These are phyloP conservation scores for Eupeodes luniger DNA, from an alignment of 2,888 invertebrate species.

Conservation along the genomic window DNA sequence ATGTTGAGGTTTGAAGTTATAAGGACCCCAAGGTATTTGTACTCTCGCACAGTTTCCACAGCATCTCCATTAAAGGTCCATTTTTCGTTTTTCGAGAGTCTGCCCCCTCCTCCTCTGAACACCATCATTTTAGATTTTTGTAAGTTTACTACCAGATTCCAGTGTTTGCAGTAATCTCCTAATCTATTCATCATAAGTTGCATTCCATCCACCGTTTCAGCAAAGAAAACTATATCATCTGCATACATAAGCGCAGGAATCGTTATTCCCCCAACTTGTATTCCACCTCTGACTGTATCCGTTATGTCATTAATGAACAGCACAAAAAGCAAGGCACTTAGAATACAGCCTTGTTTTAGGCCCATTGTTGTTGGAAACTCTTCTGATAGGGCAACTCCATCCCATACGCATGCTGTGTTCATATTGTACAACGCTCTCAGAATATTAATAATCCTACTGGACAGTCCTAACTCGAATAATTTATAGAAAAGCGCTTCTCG, in stretches of 20 bases:
- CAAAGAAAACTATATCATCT: neutral
- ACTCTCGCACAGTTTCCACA: neutral
- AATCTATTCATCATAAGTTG: neutral
- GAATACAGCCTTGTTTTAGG: neutral
- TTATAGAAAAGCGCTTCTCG: neutral
- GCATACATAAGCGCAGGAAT: neutral
- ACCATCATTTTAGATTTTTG: neutral
- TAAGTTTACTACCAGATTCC: neutral
- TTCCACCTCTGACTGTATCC: neutral
- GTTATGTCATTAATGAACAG: neutral
- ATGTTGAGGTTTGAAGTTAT: neutral
- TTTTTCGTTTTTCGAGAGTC: neutral
- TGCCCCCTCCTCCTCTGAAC: neutral
- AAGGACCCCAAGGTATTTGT: neutral
- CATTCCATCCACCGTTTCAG: neutral
- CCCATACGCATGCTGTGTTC: neutral
- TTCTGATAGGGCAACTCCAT: neutral
- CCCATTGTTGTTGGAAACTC: neutral
- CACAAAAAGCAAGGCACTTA: neutral
- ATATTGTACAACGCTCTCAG: neutral
- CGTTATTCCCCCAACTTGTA: neutral
- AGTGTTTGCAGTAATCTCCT: slow-evolving; percentile 5
- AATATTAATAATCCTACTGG: neutral
- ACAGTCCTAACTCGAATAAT: neutral
- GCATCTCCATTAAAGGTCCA: neutral